Percentiles rank a stretch among this genome's conserved stretches.
Evolutionary conservation across 2,797 vertebrate species (phyloP).

Genomic region (Cygnus olor): DNA sequence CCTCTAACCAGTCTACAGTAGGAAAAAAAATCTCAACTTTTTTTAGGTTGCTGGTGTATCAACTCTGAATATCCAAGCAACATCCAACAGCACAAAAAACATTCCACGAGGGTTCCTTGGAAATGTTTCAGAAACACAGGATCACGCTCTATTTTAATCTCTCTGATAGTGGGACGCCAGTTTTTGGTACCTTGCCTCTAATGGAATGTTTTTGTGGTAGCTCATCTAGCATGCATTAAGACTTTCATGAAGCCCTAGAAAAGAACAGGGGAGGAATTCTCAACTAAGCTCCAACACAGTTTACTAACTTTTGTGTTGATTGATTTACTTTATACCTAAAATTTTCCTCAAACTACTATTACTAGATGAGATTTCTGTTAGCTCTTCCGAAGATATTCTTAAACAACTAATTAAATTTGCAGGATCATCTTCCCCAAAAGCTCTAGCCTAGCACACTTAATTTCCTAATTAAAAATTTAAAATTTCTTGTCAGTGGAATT

Average conservation of each 20-base stretch:
- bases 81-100: not conserved
- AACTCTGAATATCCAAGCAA: not conserved
- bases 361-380: not conserved
- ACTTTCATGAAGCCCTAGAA: not conserved
- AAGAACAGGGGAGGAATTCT: not conserved
- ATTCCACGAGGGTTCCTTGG: not conserved
- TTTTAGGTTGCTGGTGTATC: constrained; percentile 3
- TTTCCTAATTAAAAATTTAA: not conserved
- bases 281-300: not conserved
- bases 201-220: not conserved
- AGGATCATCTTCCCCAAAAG: not conserved
- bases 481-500: not conserved
- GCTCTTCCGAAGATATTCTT: not conserved
- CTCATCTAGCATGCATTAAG: not conserved
- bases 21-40: not conserved
- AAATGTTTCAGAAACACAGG: not conserved
- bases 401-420: not conserved
- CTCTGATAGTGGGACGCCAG: not conserved
- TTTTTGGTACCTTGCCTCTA: not conserved
- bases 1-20: not conserved
- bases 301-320: not conserved
- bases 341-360: not conserved
- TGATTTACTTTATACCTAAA: not conserved
- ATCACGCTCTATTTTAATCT: constrained; percentile 7
- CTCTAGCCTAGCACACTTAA: not conserved